Conservation (phyloP, 2,888 invertebrate species). For the Drosophila cyrtoloma region DNA sequence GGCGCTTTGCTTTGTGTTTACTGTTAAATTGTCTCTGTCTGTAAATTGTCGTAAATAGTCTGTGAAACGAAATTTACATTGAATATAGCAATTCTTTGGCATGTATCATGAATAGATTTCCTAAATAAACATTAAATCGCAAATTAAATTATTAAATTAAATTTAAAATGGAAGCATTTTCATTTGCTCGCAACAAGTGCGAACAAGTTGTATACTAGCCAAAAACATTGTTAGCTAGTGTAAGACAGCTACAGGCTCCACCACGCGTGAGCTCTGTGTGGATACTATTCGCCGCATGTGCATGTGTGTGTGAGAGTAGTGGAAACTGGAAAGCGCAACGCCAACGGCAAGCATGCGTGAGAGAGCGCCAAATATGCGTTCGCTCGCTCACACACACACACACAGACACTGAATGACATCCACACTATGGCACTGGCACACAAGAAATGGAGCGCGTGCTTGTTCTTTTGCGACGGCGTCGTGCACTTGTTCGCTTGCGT, state of each 20-base stretch:
- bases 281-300: constrained; percentile 24
- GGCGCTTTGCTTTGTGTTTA: neutral
- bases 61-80: neutral
- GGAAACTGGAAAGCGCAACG: constrained; percentile 60
- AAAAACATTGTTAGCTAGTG: constrained; percentile 28
- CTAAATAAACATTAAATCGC: neutral
- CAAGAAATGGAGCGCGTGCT: constrained; percentile 23
- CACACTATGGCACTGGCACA: constrained; percentile 39
- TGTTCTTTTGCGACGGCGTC: constrained; percentile 66
- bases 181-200: neutral
- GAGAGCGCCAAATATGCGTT: constrained; percentile 11
- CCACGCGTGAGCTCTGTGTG: constrained; percentile 62
- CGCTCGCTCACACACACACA: constrained; percentile 20
- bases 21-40: neutral
- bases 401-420: constrained; percentile 22
- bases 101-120: neutral
- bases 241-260: constrained; percentile 42
- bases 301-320: constrained; percentile 23
- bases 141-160: neutral
- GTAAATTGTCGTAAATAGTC: neutral
- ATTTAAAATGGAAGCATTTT: neutral
- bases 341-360: constrained; percentile 31
- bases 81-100: neutral
- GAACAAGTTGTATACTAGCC: neutral
- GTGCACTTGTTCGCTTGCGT: constrained; percentile 62